Evolutionary conservation across 2,888 invertebrate species (phyloP).

Genomic region (Agrotis exclamationis): DNA sequence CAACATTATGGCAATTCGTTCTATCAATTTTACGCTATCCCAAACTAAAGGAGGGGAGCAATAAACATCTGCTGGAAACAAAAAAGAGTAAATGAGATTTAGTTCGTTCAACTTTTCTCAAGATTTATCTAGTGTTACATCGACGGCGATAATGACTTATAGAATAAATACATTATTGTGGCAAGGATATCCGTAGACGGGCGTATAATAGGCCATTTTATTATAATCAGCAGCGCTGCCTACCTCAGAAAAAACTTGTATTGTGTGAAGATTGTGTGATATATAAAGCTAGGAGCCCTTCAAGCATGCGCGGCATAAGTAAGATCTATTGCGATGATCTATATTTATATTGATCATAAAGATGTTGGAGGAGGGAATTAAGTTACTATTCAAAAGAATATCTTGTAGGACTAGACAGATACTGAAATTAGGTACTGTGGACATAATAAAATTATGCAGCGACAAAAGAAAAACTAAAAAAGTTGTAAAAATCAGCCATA

Average conservation of each 20-base stretch:
- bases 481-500: not conserved
- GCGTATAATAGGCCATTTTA: slow-evolving; percentile 60
- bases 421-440: not conserved
- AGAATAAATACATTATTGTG: slow-evolving; percentile 61
- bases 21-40: slow-evolving; percentile 77
- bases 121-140: slow-evolving; percentile 51
- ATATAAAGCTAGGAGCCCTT: slow-evolving; percentile 36
- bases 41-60: slow-evolving; percentile 70
- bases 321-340: slow-evolving; percentile 53
- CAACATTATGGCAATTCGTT: slow-evolving; percentile 75
- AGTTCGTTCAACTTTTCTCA: slow-evolving; percentile 74
- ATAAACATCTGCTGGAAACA: slow-evolving; percentile 69
- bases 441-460: not conserved
- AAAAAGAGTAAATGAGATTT: slow-evolving; percentile 71
- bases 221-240: slow-evolving; percentile 58
- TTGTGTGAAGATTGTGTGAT: slow-evolving; percentile 49
- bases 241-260: slow-evolving; percentile 51
- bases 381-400: slow-evolving; percentile 32
- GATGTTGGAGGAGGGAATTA: slow-evolving; percentile 23
- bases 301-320: slow-evolving; percentile 45
- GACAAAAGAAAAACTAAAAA: not conserved
- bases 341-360: slow-evolving; percentile 54
- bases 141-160: slow-evolving; percentile 59
- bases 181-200: slow-evolving; percentile 56
- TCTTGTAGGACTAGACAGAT: not conserved